Conservation (phyloP, 2,113 vertebrate species). For the Phainopepla nitens region DNA sequence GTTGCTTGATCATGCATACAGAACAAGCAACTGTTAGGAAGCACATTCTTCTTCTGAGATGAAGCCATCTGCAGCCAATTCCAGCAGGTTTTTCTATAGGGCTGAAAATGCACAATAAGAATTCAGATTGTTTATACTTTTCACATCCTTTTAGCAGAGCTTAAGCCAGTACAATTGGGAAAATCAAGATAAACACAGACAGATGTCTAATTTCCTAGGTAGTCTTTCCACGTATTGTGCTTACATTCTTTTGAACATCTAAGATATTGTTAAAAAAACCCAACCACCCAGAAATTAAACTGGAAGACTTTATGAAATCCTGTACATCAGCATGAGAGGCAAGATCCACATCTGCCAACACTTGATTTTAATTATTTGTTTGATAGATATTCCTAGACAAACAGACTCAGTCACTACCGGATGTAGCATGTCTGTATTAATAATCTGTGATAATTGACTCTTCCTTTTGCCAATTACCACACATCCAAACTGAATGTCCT, state of each 20-base stretch:
- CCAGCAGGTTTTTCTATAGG: conserved; percentile 64
- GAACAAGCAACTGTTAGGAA: conserved; percentile 71
- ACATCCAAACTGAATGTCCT: background rate
- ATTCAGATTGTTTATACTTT: conserved; percentile 56
- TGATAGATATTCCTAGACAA: conserved; percentile 69
- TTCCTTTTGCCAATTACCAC: conserved; percentile 65
- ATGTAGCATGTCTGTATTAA: conserved; percentile 64
- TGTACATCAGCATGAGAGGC: background rate
- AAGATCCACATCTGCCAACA: conserved; percentile 44
- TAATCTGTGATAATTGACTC: conserved; percentile 69
- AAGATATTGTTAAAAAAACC: background rate
- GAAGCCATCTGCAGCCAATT: conserved; percentile 70
- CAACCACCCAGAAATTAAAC: background rate
- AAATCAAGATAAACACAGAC: conserved; percentile 53
- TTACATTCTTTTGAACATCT: background rate
- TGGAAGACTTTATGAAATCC: conserved; percentile 2
- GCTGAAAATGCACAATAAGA: conserved; percentile 38
- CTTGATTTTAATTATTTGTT: conserved; percentile 68
- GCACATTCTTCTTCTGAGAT: conserved; percentile 63
- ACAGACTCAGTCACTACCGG: conserved; percentile 57
- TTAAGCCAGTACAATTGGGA: background rate
- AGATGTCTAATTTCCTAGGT: conserved; percentile 44
- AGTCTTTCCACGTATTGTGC: conserved; percentile 7
- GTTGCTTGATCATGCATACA: conserved; percentile 81
- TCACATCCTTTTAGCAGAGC: background rate